Base-by-base conservation (phyloP, 1,140 invertebrate genomes). In the Pentalonia nigronervosa region DNA sequence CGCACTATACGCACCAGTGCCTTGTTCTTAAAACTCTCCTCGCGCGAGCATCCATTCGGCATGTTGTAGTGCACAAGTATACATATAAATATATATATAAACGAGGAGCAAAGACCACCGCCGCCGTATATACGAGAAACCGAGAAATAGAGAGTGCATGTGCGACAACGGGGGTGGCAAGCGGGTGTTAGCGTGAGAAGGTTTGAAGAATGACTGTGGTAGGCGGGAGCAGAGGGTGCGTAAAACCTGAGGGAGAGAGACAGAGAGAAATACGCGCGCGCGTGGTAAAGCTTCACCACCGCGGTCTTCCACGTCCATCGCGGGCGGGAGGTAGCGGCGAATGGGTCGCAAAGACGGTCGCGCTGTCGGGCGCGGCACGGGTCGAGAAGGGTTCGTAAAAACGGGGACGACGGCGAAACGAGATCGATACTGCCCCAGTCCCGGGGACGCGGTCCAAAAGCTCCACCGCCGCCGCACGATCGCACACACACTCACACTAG, bases 401-500 rank as follows among this genome's bases (percentile, higher is more conserved):
- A 90, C 53, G 53, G 89, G 90, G 90, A 76, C 90, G 60, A 45
- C 90, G 90, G 41, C 60, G 41, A 90, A 60, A 76, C 90, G 67
- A 56, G 91, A 92, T 92, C 91, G 91, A 92, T 92, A 92, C 76
- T 92, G 91, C 91, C 91, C 91, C 76, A 53, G 91, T 92, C 91
- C 91, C 91, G 91, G 91, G 91, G 76, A 92, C 91, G 76, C 91
- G 91, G 91, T 92, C 91, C 91, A 92, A 92, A 92, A 50, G 90
- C 60, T 91, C 56, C 90, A 47, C 47, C 47, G 47, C 88, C 87
- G 87, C 48, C 87, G 36, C 83, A 14, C 36, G 8, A 21, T 45
- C 76, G 7, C 76, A 9, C 76, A 23, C 21, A 23, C 21, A 41
- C 36, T 3, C 81, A n/a, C 36, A 83, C 60, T 36, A 83, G 21